phyloP scores from a whole-genome alignment of 2,888 invertebrate genomes.

The Rhagonycha fulva region DNA sequence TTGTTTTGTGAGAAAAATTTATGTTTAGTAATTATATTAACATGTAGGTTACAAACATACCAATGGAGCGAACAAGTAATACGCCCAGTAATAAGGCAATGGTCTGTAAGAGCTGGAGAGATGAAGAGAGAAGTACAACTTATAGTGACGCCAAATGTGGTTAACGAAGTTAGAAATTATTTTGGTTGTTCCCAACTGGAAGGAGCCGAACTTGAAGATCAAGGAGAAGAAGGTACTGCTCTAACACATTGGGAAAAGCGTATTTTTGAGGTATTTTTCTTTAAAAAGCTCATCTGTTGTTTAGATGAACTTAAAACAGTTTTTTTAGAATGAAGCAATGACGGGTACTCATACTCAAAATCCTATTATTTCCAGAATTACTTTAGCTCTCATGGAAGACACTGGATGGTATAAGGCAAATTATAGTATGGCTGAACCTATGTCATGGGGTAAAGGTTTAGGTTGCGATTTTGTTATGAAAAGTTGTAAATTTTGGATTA shows the following conservation, averaged over 20 bases:
- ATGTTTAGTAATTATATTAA: neutral
- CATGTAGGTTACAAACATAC: conserved; percentile 79
- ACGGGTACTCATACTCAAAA: conserved; percentile 98
- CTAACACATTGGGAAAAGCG: conserved; percentile 99
- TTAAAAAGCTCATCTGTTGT: neutral
- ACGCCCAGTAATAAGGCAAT: conserved; percentile 66
- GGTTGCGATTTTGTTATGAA: conserved; percentile 94
- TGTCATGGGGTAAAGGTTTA: conserved; percentile 88
- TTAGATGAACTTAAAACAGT: neutral
- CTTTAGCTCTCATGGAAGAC: conserved; percentile 96
- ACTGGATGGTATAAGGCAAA: conserved; percentile 96
- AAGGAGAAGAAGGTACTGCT: conserved; percentile 95
- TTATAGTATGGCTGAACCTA: conserved; percentile 82
- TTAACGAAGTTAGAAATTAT: conserved; percentile 83
- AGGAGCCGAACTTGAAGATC: conserved; percentile 97
- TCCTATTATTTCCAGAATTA: conserved; percentile 93
- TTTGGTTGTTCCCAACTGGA: conserved; percentile 87
- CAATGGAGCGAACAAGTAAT: conserved; percentile 94
- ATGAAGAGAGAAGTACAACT: conserved; percentile 48
- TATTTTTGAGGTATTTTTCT: conserved; percentile 79
- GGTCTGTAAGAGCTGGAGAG: conserved; percentile 52
- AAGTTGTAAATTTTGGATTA: conserved; percentile 97
- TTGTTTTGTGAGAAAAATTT: neutral
- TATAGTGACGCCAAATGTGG: conserved; percentile 83
- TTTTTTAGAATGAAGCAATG: conserved; percentile 93